Evolutionary conservation across 2,797 vertebrate species (phyloP).

Genomic region (Epinephelus awoara): DNA sequence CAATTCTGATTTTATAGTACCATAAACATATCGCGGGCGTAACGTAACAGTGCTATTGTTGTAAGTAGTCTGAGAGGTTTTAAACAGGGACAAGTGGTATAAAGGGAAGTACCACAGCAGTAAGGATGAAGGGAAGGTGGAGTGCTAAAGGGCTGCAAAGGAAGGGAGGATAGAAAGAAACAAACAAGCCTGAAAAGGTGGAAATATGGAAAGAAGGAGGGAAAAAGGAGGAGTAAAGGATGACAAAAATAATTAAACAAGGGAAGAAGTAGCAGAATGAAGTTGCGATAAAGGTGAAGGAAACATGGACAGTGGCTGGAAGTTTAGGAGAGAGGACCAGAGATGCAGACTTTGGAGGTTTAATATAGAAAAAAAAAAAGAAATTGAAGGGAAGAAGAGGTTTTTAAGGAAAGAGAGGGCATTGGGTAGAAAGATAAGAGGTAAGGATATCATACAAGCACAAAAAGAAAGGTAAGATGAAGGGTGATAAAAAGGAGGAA

Average conservation of each 20-base stretch:
- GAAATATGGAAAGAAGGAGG: background rate
- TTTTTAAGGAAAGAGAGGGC: too few species aligned
- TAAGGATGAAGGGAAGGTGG: background rate
- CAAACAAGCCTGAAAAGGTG: background rate
- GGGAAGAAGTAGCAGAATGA: background rate
- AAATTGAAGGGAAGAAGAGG: too few species aligned
- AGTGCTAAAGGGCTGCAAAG: background rate
- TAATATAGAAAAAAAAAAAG: too few species aligned
- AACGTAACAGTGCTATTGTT: slow-evolving; percentile 51
- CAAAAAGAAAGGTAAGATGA: too few species aligned
- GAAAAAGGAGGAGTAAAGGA: too few species aligned
- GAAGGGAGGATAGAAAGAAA: background rate
- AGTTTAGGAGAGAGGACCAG: background rate
- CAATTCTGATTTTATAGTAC: slow-evolving; percentile 69
- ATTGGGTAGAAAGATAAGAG: too few species aligned
- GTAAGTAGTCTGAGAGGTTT: slow-evolving; percentile 64
- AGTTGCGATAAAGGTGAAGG: background rate
- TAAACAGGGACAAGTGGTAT: slow-evolving; percentile 35
- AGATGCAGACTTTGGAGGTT: background rate
- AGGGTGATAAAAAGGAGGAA: too few species aligned
- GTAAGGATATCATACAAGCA: too few species aligned
- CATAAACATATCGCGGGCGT: slow-evolving; percentile 64
- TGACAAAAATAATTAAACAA: background rate
- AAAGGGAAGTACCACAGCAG: background rate
- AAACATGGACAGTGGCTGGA: background rate